These are phyloP conservation scores for Thereva nobilitata DNA, from an alignment of 2,888 invertebrate genomes.

Conservation along the genomic window DNA sequence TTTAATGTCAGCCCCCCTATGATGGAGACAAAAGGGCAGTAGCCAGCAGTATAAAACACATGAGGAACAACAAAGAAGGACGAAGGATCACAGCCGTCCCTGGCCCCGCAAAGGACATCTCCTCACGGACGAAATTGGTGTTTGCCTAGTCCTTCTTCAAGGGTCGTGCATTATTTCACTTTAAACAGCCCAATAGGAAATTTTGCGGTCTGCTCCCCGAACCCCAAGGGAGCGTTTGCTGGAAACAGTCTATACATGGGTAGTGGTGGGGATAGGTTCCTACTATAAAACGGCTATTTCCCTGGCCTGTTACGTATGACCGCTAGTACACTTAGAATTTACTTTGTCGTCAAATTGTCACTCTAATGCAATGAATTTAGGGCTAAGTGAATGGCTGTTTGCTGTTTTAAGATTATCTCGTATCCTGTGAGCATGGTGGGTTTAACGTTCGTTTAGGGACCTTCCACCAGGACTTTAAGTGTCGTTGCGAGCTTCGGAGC, in stretches of 20 bases:
- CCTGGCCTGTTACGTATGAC: slow-evolving; percentile 24
- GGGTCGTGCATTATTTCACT: slow-evolving; percentile 39
- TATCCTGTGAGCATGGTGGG: slow-evolving; percentile 12
- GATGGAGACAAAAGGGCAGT: slow-evolving; percentile 23
- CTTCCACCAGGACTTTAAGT: background rate
- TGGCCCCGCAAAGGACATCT: slow-evolving; percentile 22
- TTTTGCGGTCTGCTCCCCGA: slow-evolving; percentile 33
- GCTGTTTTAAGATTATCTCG: slow-evolving; percentile 26
- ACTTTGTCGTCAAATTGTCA: slow-evolving; percentile 37
- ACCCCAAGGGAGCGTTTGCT: slow-evolving; percentile 35
- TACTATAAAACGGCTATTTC: slow-evolving; percentile 26
- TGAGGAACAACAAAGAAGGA: slow-evolving; percentile 25
- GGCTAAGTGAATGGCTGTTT: slow-evolving; percentile 28
- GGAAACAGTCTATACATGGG: slow-evolving; percentile 25
- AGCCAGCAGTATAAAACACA: slow-evolving; percentile 10
- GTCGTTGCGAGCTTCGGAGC: background rate
- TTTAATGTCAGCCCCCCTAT: slow-evolving; percentile 31
- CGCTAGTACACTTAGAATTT: slow-evolving; percentile 34
- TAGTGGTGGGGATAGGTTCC: slow-evolving; percentile 23
- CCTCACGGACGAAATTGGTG: slow-evolving; percentile 20
- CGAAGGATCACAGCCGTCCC: slow-evolving; percentile 12
- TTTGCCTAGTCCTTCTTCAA: slow-evolving; percentile 23
- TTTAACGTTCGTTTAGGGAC: slow-evolving; percentile 11
- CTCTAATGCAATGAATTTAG: slow-evolving; percentile 35
- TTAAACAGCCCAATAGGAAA: slow-evolving; percentile 33